These are phyloP conservation scores for Triplophysa yarkandensis DNA, from an alignment of 2,797 vertebrate genomes.

Conservation along the genomic window DNA sequence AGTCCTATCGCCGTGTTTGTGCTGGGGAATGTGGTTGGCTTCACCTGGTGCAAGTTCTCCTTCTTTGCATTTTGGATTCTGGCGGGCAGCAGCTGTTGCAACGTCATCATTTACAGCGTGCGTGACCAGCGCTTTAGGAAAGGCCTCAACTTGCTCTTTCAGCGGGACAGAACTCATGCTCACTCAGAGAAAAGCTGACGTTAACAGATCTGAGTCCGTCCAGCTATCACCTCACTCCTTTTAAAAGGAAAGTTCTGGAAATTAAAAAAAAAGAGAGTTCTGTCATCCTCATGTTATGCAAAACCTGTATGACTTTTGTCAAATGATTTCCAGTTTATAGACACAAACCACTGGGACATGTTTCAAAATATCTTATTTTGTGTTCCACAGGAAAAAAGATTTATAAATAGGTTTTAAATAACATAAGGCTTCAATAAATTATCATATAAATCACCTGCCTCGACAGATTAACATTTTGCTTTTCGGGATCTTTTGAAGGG, in stretches of 20 bases:
- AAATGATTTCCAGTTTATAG: too few species aligned
- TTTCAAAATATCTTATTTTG: too few species aligned
- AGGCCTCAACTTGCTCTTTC: constrained; percentile 78
- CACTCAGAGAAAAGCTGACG: constrained; percentile 62
- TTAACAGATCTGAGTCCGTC: too few species aligned
- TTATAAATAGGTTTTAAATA: too few species aligned
- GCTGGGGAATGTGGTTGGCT: constrained; percentile 80
- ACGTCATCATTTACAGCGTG: constrained; percentile 83
- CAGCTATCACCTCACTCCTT: not conserved
- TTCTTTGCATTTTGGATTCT: constrained; percentile 86
- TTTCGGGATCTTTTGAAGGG: constrained; percentile 41
- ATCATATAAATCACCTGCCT: not conserved
- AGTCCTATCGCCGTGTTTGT: constrained; percentile 82
- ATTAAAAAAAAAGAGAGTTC: too few species aligned
- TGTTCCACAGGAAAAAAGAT: too few species aligned
- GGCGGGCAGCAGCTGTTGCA: constrained; percentile 84
- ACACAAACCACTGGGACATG: too few species aligned
- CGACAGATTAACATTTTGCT: not conserved
- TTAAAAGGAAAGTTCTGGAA: too few species aligned
- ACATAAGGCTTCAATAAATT: too few species aligned
- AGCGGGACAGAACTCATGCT: constrained; percentile 65
- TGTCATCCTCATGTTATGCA: too few species aligned
- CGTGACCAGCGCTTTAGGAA: constrained; percentile 82
- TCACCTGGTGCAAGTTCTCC: constrained; percentile 85
- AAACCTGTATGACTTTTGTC: not conserved